phyloP scores from a whole-genome alignment of 2,797 vertebrate genomes.

The Lagocephalus sceleratus region DNA sequence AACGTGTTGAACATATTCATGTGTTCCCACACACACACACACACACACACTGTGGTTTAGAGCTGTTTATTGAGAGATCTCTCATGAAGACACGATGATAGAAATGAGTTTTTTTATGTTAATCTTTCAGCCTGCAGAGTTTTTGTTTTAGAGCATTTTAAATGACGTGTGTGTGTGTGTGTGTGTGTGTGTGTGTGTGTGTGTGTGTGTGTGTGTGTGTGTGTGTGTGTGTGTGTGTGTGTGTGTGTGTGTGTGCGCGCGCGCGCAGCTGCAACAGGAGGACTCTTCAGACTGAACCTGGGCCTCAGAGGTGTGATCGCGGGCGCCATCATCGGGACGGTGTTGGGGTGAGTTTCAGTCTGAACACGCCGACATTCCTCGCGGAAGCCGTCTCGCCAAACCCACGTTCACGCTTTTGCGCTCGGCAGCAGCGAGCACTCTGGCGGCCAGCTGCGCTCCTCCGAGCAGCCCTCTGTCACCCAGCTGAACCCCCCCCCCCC shows the following conservation, averaged over 20 bases:
- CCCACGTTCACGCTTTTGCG: slow-evolving; percentile 8
- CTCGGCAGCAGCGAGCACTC: slow-evolving; percentile 43
- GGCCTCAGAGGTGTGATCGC: slow-evolving; percentile 83
- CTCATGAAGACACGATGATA: too few species aligned
- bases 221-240: slow-evolving; percentile 3
- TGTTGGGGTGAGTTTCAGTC: slow-evolving; percentile 81
- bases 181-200: slow-evolving; percentile 7
- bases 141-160: background rate
- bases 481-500: slow-evolving; percentile 57
- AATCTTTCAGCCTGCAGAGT: background rate
- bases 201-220: slow-evolving; percentile 8
- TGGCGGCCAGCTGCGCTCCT: slow-evolving; percentile 73
- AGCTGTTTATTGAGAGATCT: too few species aligned
- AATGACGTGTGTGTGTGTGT: slow-evolving; percentile 2
- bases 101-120: too few species aligned
- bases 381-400: too few species aligned
- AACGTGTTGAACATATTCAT: too few species aligned
- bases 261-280: slow-evolving; percentile 86
- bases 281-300: slow-evolving; percentile 87
- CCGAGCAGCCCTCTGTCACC: slow-evolving; percentile 65
- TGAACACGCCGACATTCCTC: too few species aligned
- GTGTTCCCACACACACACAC: too few species aligned
- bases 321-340: slow-evolving; percentile 80
- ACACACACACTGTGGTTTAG: too few species aligned
- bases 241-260: slow-evolving; percentile 12